Percentiles rank a stretch among this genome's conserved stretches.
These are phyloP conservation scores for Hyles euphorbiae DNA, from an alignment of 1,140 invertebrate genomes.

Conservation along the genomic window DNA sequence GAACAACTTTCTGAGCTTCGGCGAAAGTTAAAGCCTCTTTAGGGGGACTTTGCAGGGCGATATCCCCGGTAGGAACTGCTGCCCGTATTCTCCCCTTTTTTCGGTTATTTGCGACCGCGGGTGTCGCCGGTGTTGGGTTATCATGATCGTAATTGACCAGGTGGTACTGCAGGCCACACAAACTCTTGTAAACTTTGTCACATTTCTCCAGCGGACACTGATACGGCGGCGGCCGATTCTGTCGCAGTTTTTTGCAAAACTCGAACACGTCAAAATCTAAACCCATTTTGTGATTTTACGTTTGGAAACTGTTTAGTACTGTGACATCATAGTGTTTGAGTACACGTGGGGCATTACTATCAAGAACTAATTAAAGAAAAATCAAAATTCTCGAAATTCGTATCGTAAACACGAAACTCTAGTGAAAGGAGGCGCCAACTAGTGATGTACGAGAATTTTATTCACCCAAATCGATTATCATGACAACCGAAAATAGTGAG, in stretches of 20 bases:
- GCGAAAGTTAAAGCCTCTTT: conserved; percentile 83
- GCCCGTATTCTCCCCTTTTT: conserved; percentile 74
- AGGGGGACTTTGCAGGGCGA: conserved; percentile 69
- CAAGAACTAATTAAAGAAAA: background rate
- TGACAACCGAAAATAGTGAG: no score
- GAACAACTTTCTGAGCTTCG: conserved; percentile 88
- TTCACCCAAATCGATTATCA: no score
- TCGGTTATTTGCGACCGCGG: conserved; percentile 61
- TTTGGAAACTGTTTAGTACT: background rate
- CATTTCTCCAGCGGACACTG: conserved; percentile 89
- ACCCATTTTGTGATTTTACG: conserved; percentile 74
- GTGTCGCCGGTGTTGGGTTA: conserved; percentile 77
- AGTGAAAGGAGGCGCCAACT: conserved; percentile 3
- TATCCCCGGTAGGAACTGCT: conserved; percentile 67
- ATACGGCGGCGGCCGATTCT: conserved; percentile 88
- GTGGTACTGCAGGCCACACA: conserved; percentile 90
- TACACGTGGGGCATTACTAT: no score
- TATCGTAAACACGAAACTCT: background rate
- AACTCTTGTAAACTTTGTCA: conserved; percentile 89
- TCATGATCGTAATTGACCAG: conserved; percentile 90
- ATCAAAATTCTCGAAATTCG: conserved; percentile 2
- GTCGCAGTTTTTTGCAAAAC: conserved; percentile 87
- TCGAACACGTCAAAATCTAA: conserved; percentile 89
- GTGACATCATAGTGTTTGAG: no score
- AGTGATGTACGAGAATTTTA: no score